Evolutionary conservation across 2,888 invertebrate species (phyloP), one percentile per base, ranked within the genome.

Genomic region (Lasioglossum figueresi): DNA sequence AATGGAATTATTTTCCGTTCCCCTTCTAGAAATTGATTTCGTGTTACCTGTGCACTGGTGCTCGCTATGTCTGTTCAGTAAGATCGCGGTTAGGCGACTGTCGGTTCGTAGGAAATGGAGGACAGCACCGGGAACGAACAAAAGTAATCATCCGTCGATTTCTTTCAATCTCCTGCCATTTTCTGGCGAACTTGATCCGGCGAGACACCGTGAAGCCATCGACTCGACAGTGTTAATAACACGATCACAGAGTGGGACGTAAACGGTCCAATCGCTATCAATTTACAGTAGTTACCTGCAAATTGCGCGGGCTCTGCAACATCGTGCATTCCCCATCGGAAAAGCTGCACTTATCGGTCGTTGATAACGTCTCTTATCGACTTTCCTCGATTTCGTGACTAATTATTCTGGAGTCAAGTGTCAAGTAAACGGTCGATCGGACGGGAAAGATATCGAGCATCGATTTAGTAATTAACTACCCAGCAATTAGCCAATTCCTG

Each of bases 1-100:
- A 94, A 94, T 94, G 89, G 90, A 93, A 94, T 94, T 94, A 94
- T 88, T 91, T 90, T 90, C 88, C 85, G 79, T 88, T 90, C 87
- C 76, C 76, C 31, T 68, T 19, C 76, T 78, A 83, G 84, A 88
- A 91, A 91, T 93, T 90, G 92, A 91, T 93, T 92, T 92, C 92
- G 85, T 87, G 82, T 73, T 66, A 40, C 45, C 72, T 52, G 76
- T 74, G 91, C 91, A 91, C 92, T 92, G 71, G 56, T 45, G 37
- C 34, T 77, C 66, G 79, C 80, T 72, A 88, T 91, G 91, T 91
- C 90, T 72, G 78, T 84, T 76, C 88, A 91, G 80, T 83, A 48
- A 82, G 79, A 89, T 80, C 81, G 34, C 74, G 63, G 72, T 37
- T 66, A 75, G 19, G 83, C 75, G 56, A 84, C 16, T n/a, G 43